Percentiles rank a stretch among this genome's conserved stretches.
These are phyloP conservation scores for Arge pagana DNA, from an alignment of 2,888 invertebrate species.

Conservation along the genomic window DNA sequence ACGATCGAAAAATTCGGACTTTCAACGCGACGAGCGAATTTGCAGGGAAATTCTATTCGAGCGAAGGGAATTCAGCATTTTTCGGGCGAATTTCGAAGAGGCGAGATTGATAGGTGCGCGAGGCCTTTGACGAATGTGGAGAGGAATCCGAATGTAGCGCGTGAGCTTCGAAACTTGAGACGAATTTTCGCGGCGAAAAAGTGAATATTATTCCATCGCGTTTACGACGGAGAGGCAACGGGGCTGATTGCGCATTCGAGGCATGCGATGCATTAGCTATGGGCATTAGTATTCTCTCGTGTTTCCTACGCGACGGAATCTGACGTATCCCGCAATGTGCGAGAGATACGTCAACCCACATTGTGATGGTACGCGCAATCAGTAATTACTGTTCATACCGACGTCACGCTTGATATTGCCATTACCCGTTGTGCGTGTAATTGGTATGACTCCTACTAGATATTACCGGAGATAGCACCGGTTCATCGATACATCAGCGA, in stretches of 20 bases:
- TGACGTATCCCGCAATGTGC: conserved; percentile 34
- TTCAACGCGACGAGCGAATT: too few species aligned
- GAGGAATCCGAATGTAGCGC: not conserved
- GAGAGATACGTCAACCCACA: conserved; percentile 39
- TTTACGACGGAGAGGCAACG: not conserved
- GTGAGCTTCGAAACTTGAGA: not conserved
- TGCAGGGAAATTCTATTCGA: too few species aligned
- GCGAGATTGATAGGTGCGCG: too few species aligned
- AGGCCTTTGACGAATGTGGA: not conserved
- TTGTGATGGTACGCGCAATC: conserved; percentile 40
- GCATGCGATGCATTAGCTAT: conserved; percentile 39
- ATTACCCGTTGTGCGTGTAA: conserved; percentile 6
- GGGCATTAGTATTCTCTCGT: conserved; percentile 46
- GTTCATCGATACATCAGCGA: too few species aligned
- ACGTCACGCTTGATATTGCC: not conserved
- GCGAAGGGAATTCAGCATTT: not conserved
- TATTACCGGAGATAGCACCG: not conserved
- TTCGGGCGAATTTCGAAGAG: not conserved
- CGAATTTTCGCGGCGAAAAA: not conserved
- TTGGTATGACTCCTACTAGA: too few species aligned
- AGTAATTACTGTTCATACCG: conserved; percentile 10
- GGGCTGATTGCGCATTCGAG: conserved; percentile 34
- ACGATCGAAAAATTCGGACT: too few species aligned
- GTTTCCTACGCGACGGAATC: conserved; percentile 28
- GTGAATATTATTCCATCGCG: not conserved